Evolutionary conservation across 2,888 invertebrate species (phyloP).

Genomic region (Dolichopus griseipennis): DNA sequence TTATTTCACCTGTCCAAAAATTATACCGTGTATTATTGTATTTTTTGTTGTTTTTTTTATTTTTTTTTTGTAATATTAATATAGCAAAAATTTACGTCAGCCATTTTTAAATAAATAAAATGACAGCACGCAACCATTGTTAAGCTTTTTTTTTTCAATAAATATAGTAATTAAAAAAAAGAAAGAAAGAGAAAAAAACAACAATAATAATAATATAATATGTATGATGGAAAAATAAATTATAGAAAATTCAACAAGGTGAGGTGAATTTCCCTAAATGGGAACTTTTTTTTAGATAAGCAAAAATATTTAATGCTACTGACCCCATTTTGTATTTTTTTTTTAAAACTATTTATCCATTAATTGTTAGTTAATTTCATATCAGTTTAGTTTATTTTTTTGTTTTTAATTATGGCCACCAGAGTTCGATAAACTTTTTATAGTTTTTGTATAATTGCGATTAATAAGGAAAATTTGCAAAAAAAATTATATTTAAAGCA

Average conservation of each 20-base stretch:
- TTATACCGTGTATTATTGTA: background rate
- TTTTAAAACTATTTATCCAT: too few species aligned
- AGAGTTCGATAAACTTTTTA: background rate
- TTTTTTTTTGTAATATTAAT: background rate
- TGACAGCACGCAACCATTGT: conserved; percentile 1
- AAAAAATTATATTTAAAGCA: too few species aligned
- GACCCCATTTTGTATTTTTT: background rate
- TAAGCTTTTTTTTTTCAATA: background rate
- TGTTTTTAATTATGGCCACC: background rate
- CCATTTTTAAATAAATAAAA: background rate
- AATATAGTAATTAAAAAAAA: too few species aligned
- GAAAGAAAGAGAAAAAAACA: too few species aligned
- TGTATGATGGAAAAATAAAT: too few species aligned
- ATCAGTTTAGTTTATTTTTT: too few species aligned
- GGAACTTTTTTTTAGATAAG: background rate
- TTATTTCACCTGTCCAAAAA: conserved; percentile 1
- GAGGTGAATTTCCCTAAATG: background rate
- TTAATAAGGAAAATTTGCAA: too few species aligned
- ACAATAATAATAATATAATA: too few species aligned
- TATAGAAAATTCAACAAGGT: background rate
- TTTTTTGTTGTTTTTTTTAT: too few species aligned
- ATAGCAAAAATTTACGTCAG: background rate
- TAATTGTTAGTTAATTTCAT: too few species aligned
- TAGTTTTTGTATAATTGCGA: background rate
- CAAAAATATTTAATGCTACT: background rate